Percentiles rank a stretch among this genome's conserved stretches.
phyloP scores from a whole-genome alignment of 2,797 vertebrate species.

The Sciurus carolinensis region DNA sequence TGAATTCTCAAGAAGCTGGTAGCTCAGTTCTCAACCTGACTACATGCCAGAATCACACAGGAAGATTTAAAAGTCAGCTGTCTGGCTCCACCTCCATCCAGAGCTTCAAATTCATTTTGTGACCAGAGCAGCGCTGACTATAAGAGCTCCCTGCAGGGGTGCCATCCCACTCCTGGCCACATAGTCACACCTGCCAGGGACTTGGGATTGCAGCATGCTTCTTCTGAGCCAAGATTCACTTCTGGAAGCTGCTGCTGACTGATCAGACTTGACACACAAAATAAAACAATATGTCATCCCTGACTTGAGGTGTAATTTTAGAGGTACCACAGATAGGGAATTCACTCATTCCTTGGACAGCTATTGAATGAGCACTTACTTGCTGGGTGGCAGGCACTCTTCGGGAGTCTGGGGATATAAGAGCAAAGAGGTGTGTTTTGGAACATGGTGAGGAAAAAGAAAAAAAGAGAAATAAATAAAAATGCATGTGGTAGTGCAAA shows the following conservation, averaged over 20 bases:
- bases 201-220: not conserved
- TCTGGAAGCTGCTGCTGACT: not conserved
- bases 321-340: not conserved
- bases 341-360: not conserved
- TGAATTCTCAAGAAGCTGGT: not conserved
- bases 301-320: conserved; percentile 6
- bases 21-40: not conserved
- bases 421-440: conserved; percentile 12
- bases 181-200: not conserved
- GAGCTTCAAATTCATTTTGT: not conserved
- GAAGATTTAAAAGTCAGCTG: not conserved
- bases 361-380: not conserved
- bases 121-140: not conserved
- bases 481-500: not conserved
- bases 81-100: not conserved
- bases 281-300: conserved; percentile 21
- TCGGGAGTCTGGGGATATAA: not conserved
- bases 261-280: not conserved
- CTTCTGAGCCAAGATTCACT: not conserved
- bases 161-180: not conserved
- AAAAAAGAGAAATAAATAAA: conserved; percentile 19
- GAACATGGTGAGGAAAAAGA: not conserved
- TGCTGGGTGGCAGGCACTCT: not conserved
- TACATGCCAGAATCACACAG: not conserved
- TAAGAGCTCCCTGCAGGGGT: not conserved